These are phyloP conservation scores for Aplysina aerophoba DNA, from an alignment of 37 sponge, comb jelly and placozoan genomes.

Conservation along the genomic window DNA sequence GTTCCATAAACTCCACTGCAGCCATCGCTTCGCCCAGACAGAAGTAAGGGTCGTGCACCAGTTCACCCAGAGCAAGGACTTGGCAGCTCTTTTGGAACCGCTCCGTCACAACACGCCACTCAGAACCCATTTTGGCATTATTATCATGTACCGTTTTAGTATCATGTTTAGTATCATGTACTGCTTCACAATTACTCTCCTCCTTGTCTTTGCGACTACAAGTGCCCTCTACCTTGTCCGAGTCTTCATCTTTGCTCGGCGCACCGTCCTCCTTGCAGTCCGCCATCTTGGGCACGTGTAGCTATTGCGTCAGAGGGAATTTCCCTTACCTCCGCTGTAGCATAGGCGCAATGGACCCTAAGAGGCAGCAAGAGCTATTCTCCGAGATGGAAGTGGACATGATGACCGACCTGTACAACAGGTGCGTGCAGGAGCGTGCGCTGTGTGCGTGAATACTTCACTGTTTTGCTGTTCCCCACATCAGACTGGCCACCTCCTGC, in stretches of 20 bases:
- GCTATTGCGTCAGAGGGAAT: background rate
- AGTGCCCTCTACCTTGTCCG: too few species aligned
- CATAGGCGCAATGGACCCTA: constrained; percentile 21
- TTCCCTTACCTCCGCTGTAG: background rate
- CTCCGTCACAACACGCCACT: constrained; percentile 73
- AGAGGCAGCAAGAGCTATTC: constrained; percentile 51
- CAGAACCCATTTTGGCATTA: background rate
- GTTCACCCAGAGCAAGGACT: constrained; percentile 61
- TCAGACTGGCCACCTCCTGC: constrained; percentile 86
- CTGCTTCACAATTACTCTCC: too few species aligned
- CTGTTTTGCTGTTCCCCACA: too few species aligned
- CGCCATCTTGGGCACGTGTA: constrained; percentile 1
- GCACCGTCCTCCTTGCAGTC: background rate
- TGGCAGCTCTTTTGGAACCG: constrained; percentile 41
- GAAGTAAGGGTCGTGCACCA: constrained; percentile 81
- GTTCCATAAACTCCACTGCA: constrained; percentile 94
- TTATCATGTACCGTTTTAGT: too few species aligned
- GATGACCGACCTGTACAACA: constrained; percentile 99
- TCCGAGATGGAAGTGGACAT: constrained; percentile 92
- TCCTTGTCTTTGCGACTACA: too few species aligned
- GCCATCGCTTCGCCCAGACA: constrained; percentile 96
- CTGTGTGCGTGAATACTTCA: too few species aligned
- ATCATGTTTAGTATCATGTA: too few species aligned
- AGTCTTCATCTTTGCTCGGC: background rate
- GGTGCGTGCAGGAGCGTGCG: constrained; percentile 44